These are phyloP conservation scores for Hermatobates lingyangjiaoensis DNA, from an alignment of 1,140 invertebrate genomes.

Conservation along the genomic window DNA sequence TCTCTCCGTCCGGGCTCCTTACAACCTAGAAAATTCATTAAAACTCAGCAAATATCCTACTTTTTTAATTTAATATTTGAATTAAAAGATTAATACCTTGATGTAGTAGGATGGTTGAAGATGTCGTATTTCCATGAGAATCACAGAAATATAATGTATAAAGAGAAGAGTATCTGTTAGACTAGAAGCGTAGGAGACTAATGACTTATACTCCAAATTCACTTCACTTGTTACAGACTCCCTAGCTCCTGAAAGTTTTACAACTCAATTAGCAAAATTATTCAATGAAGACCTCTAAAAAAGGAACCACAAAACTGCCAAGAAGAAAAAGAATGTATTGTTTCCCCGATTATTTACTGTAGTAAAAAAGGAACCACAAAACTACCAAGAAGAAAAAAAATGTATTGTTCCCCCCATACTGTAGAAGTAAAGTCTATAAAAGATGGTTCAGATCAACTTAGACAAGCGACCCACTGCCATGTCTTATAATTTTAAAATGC, in stretches of 20 bases:
- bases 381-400: too few species aligned
- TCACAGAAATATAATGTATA: slow-evolving; percentile 84
- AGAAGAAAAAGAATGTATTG: too few species aligned
- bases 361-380: too few species aligned
- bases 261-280: too few species aligned
- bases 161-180: slow-evolving; percentile 83
- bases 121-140: slow-evolving; percentile 81
- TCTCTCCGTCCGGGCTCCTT: slow-evolving; percentile 83
- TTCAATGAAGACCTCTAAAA: too few species aligned
- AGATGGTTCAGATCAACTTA: too few species aligned
- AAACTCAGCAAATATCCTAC: not conserved
- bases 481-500: too few species aligned
- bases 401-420: too few species aligned
- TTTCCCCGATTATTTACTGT: too few species aligned
- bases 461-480: too few species aligned
- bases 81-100: slow-evolving; percentile 44
- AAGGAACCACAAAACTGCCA: too few species aligned
- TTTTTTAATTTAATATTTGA: not conserved
- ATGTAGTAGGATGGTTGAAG: slow-evolving; percentile 75
- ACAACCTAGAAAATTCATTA: slow-evolving; percentile 35
- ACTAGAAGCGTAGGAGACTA: slow-evolving; percentile 78
- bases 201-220: slow-evolving; percentile 56
- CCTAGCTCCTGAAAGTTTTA: slow-evolving; percentile 53
- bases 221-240: slow-evolving; percentile 54
- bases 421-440: too few species aligned